A percentile compares a stretch with the other conserved stretches of the same genome.
Conservation (phyloP, 2,888 invertebrate genomes). For the Sinotaia quadrata region DNA sequence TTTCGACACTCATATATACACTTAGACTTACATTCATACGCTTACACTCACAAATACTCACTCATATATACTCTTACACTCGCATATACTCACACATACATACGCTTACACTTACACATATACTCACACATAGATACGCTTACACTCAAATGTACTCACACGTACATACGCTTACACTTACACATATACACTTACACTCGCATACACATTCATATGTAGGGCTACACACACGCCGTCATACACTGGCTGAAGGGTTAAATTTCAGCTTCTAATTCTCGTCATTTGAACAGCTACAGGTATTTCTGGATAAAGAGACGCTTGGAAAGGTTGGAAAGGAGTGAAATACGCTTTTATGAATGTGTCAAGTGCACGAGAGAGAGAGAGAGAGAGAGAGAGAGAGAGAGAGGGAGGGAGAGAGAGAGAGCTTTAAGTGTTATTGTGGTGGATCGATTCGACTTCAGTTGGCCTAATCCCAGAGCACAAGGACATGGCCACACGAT, state of each 20-base stretch:
- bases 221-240: background rate
- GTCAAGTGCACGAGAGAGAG: background rate
- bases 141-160: background rate
- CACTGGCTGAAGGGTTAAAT: too few relatives aligned
- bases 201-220: conserved; percentile 3
- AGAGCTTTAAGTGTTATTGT: too few relatives aligned
- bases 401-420: too few relatives aligned
- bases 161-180: background rate
- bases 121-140: background rate
- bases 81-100: background rate
- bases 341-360: background rate
- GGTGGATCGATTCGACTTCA: too few relatives aligned
- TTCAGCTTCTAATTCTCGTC: too few relatives aligned
- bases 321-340: background rate
- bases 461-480: too few relatives aligned
- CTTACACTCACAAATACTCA: conserved; percentile 7
- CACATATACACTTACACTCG: background rate
- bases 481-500: too few relatives aligned
- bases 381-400: background rate
- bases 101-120: background rate
- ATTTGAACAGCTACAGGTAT: too few relatives aligned
- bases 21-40: conserved; percentile 11
- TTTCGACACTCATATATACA: conserved; percentile 9
- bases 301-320: too few relatives aligned
- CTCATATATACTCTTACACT: background rate